These are phyloP conservation scores for Deilephila elpenor DNA, from an alignment of 2,888 invertebrate genomes.

Conservation along the genomic window DNA sequence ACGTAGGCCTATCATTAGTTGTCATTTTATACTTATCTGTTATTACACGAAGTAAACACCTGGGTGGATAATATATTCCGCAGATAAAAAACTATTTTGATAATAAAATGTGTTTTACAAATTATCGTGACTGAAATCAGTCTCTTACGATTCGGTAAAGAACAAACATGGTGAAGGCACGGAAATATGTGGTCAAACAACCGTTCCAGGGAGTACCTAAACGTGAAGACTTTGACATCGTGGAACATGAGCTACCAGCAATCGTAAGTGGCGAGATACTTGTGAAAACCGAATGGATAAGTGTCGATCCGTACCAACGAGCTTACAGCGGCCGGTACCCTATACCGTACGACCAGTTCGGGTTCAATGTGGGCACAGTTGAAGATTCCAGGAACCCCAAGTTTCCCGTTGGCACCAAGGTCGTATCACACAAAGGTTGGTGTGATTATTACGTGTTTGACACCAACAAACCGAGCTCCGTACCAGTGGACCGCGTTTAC, in stretches of 20 bases:
- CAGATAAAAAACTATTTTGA: constrained; percentile 1
- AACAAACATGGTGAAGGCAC: constrained; percentile 76
- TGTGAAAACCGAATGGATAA: constrained; percentile 59
- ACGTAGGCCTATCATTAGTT: no score
- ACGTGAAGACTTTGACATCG: constrained; percentile 83
- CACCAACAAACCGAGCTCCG: constrained; percentile 40
- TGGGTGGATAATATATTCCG: background rate
- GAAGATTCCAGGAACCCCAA: constrained; percentile 61
- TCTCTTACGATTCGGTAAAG: background rate
- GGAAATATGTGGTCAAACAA: constrained; percentile 83
- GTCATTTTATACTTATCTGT: no score
- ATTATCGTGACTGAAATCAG: constrained; percentile 1
- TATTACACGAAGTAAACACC: background rate
- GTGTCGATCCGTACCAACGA: constrained; percentile 63
- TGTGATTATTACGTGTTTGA: constrained; percentile 75
- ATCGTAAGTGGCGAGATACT: constrained; percentile 83
- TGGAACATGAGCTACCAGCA: constrained; percentile 85
- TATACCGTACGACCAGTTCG: constrained; percentile 47
- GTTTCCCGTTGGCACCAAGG: constrained; percentile 85
- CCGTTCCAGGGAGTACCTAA: constrained; percentile 86
- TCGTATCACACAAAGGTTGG: constrained; percentile 88
- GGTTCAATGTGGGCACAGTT: constrained; percentile 67
- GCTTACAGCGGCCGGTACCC: constrained; percentile 45
- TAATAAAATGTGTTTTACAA: background rate
- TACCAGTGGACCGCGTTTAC: constrained; percentile 46